Evolutionary conservation across 2,888 invertebrate species (phyloP).

Genomic region (Chloroclysta siterata): DNA sequence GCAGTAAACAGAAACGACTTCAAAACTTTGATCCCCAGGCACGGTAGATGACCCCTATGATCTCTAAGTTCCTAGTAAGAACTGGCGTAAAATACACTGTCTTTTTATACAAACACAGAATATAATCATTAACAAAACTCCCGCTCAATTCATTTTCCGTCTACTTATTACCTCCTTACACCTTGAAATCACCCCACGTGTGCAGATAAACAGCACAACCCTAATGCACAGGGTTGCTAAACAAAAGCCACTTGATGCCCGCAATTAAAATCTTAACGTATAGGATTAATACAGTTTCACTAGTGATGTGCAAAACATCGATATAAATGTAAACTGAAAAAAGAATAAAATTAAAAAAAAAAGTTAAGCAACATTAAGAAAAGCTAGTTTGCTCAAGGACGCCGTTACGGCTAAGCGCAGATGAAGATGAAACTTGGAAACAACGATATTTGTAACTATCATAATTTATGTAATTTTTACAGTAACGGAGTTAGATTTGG

Average conservation of each 20-base stretch:
- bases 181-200: constrained; percentile 31
- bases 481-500: too few relatives aligned
- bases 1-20: too few relatives aligned
- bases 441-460: too few relatives aligned
- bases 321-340: neutral
- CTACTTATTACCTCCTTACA: constrained; percentile 21
- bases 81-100: neutral
- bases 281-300: constrained; percentile 72
- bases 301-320: constrained; percentile 26
- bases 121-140: constrained; percentile 3
- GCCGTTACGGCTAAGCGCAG: too few relatives aligned
- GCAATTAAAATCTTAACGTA: constrained; percentile 82
- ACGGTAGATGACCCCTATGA: too few relatives aligned
- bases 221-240: constrained; percentile 29
- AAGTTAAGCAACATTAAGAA: too few relatives aligned
- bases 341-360: neutral
- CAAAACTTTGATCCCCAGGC: too few relatives aligned
- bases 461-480: too few relatives aligned
- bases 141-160: constrained; percentile 18
- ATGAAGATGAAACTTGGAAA: too few relatives aligned
- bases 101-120: constrained; percentile 16
- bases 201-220: constrained; percentile 37
- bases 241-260: constrained; percentile 77
- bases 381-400: too few relatives aligned
- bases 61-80: too few relatives aligned